phyloP scores from a whole-genome alignment of 2,113 vertebrate genomes.

The Electrona antarctica region DNA sequence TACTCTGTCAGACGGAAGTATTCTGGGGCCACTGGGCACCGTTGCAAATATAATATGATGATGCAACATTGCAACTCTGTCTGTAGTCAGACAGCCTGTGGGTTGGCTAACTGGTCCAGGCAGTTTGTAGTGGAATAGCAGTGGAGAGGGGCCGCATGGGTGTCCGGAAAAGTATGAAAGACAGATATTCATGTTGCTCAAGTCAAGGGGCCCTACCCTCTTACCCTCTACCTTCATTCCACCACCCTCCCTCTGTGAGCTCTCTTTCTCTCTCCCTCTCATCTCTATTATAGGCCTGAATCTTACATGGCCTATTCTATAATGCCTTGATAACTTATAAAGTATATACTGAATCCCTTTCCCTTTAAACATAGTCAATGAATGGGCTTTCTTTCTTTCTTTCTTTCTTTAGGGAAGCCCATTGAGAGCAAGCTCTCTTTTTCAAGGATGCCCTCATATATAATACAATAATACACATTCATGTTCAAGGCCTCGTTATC shows the following conservation, averaged over 20 bases:
- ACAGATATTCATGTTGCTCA: constrained; percentile 23
- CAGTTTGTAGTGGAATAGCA: constrained; percentile 7
- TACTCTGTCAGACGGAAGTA: no score
- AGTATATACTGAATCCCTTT: neutral
- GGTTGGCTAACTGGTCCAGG: constrained; percentile 1
- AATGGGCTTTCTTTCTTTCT: neutral
- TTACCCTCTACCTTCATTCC: neutral
- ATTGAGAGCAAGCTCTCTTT: no score
- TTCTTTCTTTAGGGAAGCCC: neutral
- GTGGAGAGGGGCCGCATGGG: neutral
- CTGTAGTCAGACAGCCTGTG: neutral
- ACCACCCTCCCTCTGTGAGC: neutral
- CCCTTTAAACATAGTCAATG: neutral
- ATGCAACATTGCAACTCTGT: no score
- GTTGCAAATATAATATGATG: no score
- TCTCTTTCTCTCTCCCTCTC: constrained; percentile 1
- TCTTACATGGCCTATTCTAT: neutral
- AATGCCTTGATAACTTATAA: neutral
- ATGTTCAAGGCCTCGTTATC: no score
- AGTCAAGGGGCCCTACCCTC: neutral
- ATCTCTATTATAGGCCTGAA: neutral
- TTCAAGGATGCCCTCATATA: no score
- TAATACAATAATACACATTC: no score
- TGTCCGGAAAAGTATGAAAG: constrained; percentile 31
- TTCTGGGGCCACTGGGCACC: no score